Evolutionary conservation across 2,113 vertebrate species (phyloP).

Genomic region (Percopsis transmontana): DNA sequence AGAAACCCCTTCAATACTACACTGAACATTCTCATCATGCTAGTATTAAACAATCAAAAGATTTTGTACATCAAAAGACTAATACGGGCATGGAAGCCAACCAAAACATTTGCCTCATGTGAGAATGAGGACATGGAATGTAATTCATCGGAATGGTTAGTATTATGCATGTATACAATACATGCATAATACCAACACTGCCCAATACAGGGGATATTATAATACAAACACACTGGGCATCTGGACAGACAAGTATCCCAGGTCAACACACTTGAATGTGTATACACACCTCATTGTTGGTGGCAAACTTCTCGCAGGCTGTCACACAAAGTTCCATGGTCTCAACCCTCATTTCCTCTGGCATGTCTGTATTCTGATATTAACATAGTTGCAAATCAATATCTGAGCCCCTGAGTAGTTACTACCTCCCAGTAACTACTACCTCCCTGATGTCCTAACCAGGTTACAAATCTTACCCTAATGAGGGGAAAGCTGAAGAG

Average conservation of each 20-base stretch:
- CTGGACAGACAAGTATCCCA: too few relatives aligned
- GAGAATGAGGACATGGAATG: too few relatives aligned
- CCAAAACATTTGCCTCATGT: too few relatives aligned
- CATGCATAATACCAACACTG: too few relatives aligned
- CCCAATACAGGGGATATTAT: too few relatives aligned
- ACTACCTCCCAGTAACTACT: not conserved
- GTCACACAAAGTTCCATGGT: conserved; percentile 96
- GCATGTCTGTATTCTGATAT: conserved; percentile 92
- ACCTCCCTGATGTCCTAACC: not conserved
- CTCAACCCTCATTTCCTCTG: conserved; percentile 96
- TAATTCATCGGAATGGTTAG: too few relatives aligned
- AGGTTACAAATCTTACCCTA: conserved; percentile 78
- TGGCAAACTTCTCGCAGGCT: conserved; percentile 77
- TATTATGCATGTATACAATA: too few relatives aligned
- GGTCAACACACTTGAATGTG: not conserved
- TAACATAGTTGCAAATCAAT: conserved; percentile 10
- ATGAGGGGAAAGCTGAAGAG: conserved; percentile 94
- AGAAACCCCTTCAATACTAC: not conserved
- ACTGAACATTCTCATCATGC: too few relatives aligned
- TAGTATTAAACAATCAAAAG: too few relatives aligned
- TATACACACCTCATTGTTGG: conserved; percentile 75
- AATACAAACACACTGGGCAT: too few relatives aligned
- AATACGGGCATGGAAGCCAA: too few relatives aligned
- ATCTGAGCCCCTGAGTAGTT: not conserved
- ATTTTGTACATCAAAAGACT: too few relatives aligned